Percentiles rank a stretch among this genome's conserved stretches.
Conservation (phyloP, 2,797 vertebrate species). For the Fistularia commersonii region DNA sequence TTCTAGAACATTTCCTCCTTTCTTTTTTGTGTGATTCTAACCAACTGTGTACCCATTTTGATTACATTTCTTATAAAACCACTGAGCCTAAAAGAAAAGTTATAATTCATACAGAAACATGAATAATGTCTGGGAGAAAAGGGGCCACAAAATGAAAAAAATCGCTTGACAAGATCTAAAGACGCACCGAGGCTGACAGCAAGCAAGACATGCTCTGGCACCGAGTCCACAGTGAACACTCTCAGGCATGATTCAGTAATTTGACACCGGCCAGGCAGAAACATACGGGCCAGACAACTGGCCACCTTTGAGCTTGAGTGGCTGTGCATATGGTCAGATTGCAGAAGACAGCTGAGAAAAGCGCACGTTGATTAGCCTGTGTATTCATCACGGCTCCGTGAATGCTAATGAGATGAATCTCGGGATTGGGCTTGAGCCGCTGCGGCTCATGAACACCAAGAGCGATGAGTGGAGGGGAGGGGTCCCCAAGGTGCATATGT, state of each 20-base stretch:
- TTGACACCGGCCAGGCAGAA: conserved; percentile 41
- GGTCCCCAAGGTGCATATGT: conserved; percentile 35
- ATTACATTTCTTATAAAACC: too few species aligned
- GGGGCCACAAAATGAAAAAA: not conserved
- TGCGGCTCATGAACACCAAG: conserved; percentile 39
- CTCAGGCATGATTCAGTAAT: conserved; percentile 27
- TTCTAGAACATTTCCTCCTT: too few species aligned
- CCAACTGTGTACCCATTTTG: too few species aligned
- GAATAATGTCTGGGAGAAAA: not conserved
- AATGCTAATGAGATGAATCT: conserved; percentile 55
- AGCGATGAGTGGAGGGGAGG: conserved; percentile 8
- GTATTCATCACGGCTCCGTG: conserved; percentile 59
- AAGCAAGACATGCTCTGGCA: conserved; percentile 33
- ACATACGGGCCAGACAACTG: conserved; percentile 67
- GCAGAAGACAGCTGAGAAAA: conserved; percentile 53
- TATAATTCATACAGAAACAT: not conserved
- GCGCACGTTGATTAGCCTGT: conserved; percentile 60
- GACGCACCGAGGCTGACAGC: conserved; percentile 15
- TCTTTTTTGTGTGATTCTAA: too few species aligned
- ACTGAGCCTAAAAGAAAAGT: too few species aligned
- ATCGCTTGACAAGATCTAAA: conserved; percentile 1
- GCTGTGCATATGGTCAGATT: conserved; percentile 60
- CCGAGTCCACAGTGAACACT: conserved; percentile 12
- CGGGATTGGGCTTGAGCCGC: conserved; percentile 16
- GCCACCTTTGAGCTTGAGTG: conserved; percentile 66